Evolutionary conservation across 1,140 invertebrate genomes (phyloP).

Genomic region (Atta colombica): DNA sequence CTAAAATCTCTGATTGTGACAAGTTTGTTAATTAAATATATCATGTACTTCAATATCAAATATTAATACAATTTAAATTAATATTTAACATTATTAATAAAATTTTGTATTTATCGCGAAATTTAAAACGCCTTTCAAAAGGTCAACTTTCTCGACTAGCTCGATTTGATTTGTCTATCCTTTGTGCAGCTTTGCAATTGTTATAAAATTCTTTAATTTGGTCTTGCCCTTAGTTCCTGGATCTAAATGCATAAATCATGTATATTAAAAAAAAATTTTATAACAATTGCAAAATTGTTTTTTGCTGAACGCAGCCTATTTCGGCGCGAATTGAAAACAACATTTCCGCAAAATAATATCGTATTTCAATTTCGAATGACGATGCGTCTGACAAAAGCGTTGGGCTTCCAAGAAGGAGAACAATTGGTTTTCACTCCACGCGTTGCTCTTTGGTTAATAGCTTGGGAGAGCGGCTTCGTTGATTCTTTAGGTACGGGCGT

Average conservation of each 20-base stretch:
- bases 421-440: slow-evolving; percentile 12
- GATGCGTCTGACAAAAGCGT: not conserved
- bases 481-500: slow-evolving; percentile 1
- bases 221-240: too few relatives aligned
- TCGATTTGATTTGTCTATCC: not conserved
- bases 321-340: not conserved
- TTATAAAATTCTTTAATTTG: too few relatives aligned
- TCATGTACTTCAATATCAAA: not conserved
- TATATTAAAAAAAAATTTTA: too few relatives aligned
- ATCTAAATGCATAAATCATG: too few relatives aligned
- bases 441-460: not conserved
- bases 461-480: slow-evolving; percentile 11
- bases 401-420: not conserved
- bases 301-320: too few relatives aligned
- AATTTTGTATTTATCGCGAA: not conserved
- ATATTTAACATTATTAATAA: not conserved
- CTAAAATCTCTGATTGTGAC: too few relatives aligned
- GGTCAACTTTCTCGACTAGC: not conserved
- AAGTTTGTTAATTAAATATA: not conserved
- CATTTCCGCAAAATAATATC: not conserved
- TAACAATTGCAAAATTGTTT: too few relatives aligned
- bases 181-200: not conserved
- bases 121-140: not conserved
- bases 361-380: slow-evolving; percentile 6
- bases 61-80: not conserved